A percentile compares a stretch with the other conserved stretches of the same genome.
These are phyloP conservation scores for Drymodes brunneopygia DNA, from an alignment of 2,113 vertebrate species.

Conservation along the genomic window DNA sequence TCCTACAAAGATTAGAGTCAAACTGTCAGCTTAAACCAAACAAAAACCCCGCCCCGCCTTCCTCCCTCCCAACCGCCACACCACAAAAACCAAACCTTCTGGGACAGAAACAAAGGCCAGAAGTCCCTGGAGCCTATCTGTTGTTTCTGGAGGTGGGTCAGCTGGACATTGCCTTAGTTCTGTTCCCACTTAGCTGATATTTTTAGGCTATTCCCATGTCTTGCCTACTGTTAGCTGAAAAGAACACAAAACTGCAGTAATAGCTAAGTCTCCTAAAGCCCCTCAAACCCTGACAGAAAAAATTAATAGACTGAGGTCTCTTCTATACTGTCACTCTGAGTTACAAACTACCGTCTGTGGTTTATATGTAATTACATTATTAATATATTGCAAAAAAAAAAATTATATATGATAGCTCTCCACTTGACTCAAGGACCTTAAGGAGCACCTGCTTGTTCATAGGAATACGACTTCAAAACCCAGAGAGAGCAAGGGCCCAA, in stretches of 20 bases:
- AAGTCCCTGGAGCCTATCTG: neutral
- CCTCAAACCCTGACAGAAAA: neutral
- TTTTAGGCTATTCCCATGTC: neutral
- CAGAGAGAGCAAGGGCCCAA: neutral
- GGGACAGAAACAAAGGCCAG: neutral
- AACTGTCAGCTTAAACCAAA: neutral
- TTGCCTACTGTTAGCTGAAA: neutral
- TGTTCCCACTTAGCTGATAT: neutral
- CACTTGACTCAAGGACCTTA: neutral
- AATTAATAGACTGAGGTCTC: neutral
- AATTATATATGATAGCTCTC: neutral
- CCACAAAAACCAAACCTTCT: neutral
- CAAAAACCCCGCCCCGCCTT: rapidly evolving
- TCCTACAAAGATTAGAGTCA: neutral
- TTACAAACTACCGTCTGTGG: neutral
- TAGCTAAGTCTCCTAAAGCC: neutral
- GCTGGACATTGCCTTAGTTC: neutral
- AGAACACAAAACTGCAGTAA: neutral
- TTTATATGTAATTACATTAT: neutral
- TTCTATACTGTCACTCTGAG: neutral
- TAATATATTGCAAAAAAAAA: neutral
- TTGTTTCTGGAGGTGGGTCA: neutral
- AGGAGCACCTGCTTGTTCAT: neutral
- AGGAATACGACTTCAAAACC: neutral
- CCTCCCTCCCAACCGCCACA: neutral